These are phyloP conservation scores for Menura novaehollandiae DNA, from an alignment of 2,113 vertebrate genomes.

Conservation along the genomic window DNA sequence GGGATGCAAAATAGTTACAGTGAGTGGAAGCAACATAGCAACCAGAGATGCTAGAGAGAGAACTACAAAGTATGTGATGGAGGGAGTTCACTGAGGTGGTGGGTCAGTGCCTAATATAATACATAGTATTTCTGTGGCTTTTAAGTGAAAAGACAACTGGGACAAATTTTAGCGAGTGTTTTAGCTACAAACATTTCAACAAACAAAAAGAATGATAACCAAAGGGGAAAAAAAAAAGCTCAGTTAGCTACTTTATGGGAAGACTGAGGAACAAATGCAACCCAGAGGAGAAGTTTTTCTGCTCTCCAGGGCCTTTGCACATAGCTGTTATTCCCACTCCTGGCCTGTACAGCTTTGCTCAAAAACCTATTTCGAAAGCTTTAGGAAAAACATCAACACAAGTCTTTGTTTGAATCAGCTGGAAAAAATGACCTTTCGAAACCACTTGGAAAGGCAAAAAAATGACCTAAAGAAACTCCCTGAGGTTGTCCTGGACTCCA, in stretches of 20 bases:
- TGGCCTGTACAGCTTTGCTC: background rate
- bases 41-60: background rate
- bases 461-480: background rate
- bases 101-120: background rate
- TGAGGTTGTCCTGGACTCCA: background rate
- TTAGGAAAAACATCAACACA: background rate
- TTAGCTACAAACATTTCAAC: background rate
- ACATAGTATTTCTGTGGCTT: background rate
- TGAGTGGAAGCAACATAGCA: background rate
- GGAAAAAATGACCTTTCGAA: background rate
- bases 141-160: background rate
- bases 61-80: background rate
- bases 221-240: background rate
- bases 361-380: background rate
- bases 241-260: background rate
- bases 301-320: background rate
- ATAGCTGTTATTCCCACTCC: background rate
- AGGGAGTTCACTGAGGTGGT: background rate
- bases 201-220: background rate
- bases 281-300: background rate
- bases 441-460: background rate
- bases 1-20: background rate
- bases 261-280: background rate
- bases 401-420: background rate
- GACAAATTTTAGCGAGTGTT: background rate